These are phyloP conservation scores for Montipora capitata DNA, from an alignment of 92 coral and sea anemone genomes.

Conservation along the genomic window DNA sequence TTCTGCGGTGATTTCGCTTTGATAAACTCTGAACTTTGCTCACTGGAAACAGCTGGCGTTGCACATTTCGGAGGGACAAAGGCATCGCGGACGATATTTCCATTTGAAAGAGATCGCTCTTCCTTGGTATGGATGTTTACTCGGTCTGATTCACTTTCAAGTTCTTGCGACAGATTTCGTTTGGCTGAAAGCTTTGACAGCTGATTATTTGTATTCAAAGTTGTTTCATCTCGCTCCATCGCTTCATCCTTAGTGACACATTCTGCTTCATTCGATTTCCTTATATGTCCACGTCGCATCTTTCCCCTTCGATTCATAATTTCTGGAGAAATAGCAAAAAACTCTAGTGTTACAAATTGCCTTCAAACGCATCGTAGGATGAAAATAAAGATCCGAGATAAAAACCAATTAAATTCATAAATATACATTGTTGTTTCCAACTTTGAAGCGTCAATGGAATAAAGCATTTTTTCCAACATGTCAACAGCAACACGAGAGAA, in stretches of 20 bases:
- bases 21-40: conserved; percentile 47
- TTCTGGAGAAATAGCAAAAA: conserved; percentile 10
- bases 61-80: conserved; percentile 80
- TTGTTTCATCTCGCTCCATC: conserved; percentile 30
- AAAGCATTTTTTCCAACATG: not conserved
- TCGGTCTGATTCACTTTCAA: conserved; percentile 35
- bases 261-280: conserved; percentile 29
- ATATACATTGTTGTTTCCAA: conserved; percentile 31
- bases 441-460: not conserved
- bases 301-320: conserved; percentile 50
- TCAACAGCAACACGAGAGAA: not conserved
- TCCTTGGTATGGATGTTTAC: conserved; percentile 21
- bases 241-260: conserved; percentile 17
- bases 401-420: conserved; percentile 38
- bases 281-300: conserved; percentile 18
- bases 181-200: conserved; percentile 20
- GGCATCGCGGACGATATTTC: conserved; percentile 29
- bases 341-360: not conserved
- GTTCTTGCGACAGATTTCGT: conserved; percentile 49
- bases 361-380: not conserved
- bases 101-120: conserved; percentile 3
- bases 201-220: conserved; percentile 41
- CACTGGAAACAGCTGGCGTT: conserved; percentile 60
- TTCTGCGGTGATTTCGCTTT: conserved; percentile 66
- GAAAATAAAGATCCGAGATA: not conserved